Conservation (phyloP, 2,113 vertebrate genomes). For the Clupea harengus region DNA sequence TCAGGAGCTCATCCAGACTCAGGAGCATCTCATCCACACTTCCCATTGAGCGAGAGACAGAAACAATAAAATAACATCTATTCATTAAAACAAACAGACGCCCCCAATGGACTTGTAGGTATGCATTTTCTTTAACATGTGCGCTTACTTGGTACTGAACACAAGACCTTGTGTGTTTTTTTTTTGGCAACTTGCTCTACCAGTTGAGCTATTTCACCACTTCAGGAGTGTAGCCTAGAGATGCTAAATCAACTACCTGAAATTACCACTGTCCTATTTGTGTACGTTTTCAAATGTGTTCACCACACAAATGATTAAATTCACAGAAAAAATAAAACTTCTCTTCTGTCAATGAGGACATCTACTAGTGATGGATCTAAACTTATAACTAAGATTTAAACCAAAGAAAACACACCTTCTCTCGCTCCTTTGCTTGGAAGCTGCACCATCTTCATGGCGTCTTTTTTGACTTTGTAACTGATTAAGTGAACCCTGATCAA, state of each 20-base stretch:
- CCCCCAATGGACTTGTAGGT: no score
- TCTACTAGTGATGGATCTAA: not conserved
- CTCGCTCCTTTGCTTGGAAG: not conserved
- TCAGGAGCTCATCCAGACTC: constrained; percentile 15
- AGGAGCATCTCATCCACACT: not conserved
- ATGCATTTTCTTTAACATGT: no score
- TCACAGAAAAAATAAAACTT: not conserved
- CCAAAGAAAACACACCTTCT: constrained; percentile 7
- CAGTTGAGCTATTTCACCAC: no score
- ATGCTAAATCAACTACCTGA: not conserved
- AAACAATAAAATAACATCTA: not conserved
- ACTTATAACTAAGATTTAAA: not conserved
- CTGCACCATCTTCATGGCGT: not conserved
- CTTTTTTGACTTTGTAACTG: not conserved
- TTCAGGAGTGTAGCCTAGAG: no score
- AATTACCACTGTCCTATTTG: not conserved
- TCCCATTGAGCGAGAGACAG: not conserved
- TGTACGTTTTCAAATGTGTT: no score
- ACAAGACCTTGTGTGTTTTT: no score
- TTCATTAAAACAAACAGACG: no score
- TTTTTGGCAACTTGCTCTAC: no score
- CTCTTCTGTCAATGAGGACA: not conserved
- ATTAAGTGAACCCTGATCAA: not conserved
- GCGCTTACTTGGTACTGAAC: no score
- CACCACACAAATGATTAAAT: not conserved